Evolutionary conservation across 1,140 invertebrate genomes (phyloP).

Genomic region (Chlorops oryzae): DNA sequence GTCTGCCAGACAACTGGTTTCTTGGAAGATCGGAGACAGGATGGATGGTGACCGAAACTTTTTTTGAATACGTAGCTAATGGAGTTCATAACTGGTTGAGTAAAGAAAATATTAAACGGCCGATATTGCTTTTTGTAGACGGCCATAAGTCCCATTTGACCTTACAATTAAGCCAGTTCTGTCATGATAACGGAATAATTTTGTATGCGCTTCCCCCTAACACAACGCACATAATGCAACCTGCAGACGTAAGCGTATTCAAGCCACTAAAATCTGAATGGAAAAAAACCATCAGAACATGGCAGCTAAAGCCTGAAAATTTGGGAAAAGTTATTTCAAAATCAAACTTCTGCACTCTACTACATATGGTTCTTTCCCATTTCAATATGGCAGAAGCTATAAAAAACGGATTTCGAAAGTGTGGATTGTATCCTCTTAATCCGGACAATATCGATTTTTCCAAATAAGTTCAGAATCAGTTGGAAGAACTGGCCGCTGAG

Average conservation of each 20-base stretch:
- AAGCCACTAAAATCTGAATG: slow-evolving; percentile 27
- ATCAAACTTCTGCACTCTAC: background rate
- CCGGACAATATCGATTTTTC: slow-evolving; percentile 28
- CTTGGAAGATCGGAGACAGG: slow-evolving; percentile 7
- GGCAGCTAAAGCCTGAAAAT: slow-evolving; percentile 2
- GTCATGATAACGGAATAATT: slow-evolving; percentile 2
- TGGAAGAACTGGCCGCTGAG: background rate
- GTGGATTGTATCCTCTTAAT: slow-evolving; percentile 40
- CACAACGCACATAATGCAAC: slow-evolving; percentile 47
- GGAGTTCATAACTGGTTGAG: slow-evolving; percentile 1
- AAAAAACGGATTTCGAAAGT: slow-evolving; percentile 35
- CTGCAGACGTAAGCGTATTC: slow-evolving; percentile 46
- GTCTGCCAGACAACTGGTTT: slow-evolving; percentile 21
- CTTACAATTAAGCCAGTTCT: slow-evolving; percentile 5
- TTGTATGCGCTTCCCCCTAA: slow-evolving; percentile 33
- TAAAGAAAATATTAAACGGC: background rate
- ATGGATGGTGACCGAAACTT: slow-evolving; percentile 3
- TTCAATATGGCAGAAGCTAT: slow-evolving; percentile 19
- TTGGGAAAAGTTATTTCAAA: background rate
- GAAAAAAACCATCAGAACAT: slow-evolving; percentile 2
- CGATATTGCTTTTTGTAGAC: slow-evolving; percentile 1
- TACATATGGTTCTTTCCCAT: background rate
- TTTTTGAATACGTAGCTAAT: slow-evolving; percentile 11
- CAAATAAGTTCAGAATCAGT: slow-evolving; percentile 23
- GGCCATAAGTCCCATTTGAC: slow-evolving; percentile 8